Evolutionary conservation across 2,113 vertebrate species (phyloP).

Genomic region (Paramisgurnus dabryanus): DNA sequence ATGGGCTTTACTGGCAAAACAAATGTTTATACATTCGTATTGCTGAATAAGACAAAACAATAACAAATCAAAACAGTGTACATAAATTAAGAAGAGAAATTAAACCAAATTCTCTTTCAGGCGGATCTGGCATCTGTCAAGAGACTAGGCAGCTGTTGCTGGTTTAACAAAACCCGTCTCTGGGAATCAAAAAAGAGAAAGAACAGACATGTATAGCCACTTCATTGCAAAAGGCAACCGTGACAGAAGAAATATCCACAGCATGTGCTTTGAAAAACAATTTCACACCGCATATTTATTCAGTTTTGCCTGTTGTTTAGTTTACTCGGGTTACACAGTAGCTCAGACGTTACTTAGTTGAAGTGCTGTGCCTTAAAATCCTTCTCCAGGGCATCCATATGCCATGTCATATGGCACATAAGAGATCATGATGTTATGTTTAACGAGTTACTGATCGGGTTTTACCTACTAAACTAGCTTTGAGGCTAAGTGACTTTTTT

Average conservation of each 20-base stretch:
- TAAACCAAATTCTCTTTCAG: neutral
- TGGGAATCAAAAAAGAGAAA: slow-evolving; percentile 60
- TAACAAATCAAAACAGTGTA: too few species aligned
- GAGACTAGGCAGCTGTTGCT: slow-evolving; percentile 78
- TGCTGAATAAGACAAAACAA: too few species aligned
- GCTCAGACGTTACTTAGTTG: slow-evolving; percentile 24
- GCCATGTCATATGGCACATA: neutral
- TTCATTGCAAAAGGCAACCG: slow-evolving; percentile 13
- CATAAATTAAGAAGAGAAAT: too few species aligned
- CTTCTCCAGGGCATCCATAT: slow-evolving; percentile 13
- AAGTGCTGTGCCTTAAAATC: slow-evolving; percentile 9
- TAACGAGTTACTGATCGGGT: neutral
- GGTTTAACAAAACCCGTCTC: slow-evolving; percentile 72
- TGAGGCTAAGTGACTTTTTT: neutral
- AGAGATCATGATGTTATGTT: slow-evolving; percentile 5
- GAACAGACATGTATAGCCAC: slow-evolving; percentile 23
- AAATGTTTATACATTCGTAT: neutral
- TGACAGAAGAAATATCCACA: slow-evolving; percentile 18
- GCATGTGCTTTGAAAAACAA: slow-evolving; percentile 14
- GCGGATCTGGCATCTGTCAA: slow-evolving; percentile 74
- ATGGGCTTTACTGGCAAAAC: neutral
- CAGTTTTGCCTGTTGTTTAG: neutral
- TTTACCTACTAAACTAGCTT: neutral
- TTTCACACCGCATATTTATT: slow-evolving; percentile 14
- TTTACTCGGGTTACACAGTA: neutral